Base-by-base conservation (phyloP, 2,113 vertebrate species). In the Otolemur garnettii region DNA sequence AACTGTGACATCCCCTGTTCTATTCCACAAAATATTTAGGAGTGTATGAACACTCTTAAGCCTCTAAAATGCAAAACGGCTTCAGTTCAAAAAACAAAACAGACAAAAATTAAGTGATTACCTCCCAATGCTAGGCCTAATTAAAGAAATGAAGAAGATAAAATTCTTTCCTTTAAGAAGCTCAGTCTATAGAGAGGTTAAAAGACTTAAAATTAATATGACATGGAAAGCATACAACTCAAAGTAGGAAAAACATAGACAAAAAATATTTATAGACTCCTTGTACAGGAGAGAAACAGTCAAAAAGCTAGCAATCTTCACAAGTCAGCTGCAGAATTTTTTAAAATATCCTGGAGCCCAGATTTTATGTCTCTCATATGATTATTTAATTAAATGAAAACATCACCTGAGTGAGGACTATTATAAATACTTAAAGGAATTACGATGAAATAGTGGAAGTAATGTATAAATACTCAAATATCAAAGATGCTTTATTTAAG, bases 21-120 rank as follows among this genome's bases (percentile, higher is more conserved):
- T 71, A 85, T 45, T 71, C 10, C 82, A 50, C 7, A 84, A 93
- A 97, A 94, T 71, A 81, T 69, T 87, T 81, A 95, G 77, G 22
- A 59, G 15, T 89, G 26, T 74, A 71, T 66, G 77, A 84, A 88
- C 21, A 86, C 55, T 92, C 82, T 42, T 62, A 78, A 92, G 12
- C 1, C 33, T 69, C 77, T 95, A 78, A 95, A 74, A 88, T 10
- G 66, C 91, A 92, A 83, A 92, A 35, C 85, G 86, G 21, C 42
- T 78, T 50, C 45, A 91, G 78, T 96, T 94, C 26, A 88, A 57
- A 87, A 94, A 78, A 90, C 28, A 84, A 95, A 79, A 90, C 84
- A 79, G 80, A 88, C 14, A 87, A 93, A 87, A 93, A 57, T 53
- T 78, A 87, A 66, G 21, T 71, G 9, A 87, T 78, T 87, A 84